Evolutionary conservation across 1,140 invertebrate genomes (phyloP), one percentile per base, ranked within the genome.

Genomic region (Diorhabda sublineata): DNA sequence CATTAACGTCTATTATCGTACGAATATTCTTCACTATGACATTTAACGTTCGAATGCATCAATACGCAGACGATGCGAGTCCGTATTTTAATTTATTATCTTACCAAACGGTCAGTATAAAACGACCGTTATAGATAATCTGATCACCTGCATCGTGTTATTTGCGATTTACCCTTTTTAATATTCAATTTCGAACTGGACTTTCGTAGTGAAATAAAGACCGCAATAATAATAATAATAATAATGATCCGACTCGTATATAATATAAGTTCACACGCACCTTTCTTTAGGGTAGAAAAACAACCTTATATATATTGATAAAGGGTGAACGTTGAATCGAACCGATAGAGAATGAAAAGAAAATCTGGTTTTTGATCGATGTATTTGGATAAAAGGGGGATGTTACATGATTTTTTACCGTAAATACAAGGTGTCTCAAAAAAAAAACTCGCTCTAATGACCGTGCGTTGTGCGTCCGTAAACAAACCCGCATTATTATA

Each of bases 61-160:
- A 26, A 26, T 26, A 26, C 26, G 26, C 26, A 26, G 26, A 26
- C 26, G 26, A 26, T 26, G 26, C 26, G 26, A 26, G 26, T 26
- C 26, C 26, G 26, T 26, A 26, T 26, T 26, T 26, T 26, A 60
- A 42, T 11, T 60, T 42, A 42, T 26, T 60, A 60, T 4, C 58
- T 5, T 42, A 60, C 26, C 58, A 42, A 60, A 26, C 58, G 42
- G 58, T 60, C 42, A 26, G 26, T 26, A 26, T 26, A 26, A 52
- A 52, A 52, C 44, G 61, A 62, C 61, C 61, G 61, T 62, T 62
- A 62, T 62, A 62, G 61, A 62, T 62, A 44, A 62, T 62, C 61
- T 62, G 61, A 62, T 62, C 61, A 62, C 61, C 61, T 62, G 61
- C 61, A 44, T 47, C 61, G 47, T 11, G 11, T 52, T 52, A 52